These are phyloP conservation scores for Listronotus oregonensis DNA, from an alignment of 1,140 invertebrate species.

Conservation along the genomic window DNA sequence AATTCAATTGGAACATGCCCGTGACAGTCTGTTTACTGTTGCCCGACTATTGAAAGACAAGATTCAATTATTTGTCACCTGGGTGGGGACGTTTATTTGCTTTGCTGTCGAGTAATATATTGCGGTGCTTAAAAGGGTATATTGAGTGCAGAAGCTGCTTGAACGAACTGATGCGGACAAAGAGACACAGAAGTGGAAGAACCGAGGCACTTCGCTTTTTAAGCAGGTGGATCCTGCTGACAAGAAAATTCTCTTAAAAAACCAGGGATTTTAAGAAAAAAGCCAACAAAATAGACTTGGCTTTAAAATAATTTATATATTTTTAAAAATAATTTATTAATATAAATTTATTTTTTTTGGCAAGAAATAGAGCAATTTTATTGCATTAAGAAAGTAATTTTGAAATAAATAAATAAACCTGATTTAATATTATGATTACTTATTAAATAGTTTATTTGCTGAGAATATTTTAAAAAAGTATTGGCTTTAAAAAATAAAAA, in stretches of 20 bases:
- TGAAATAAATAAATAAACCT: no score
- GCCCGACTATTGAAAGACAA: slow-evolving; percentile 10
- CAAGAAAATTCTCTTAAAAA: slow-evolving; percentile 12
- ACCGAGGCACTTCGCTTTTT: slow-evolving; percentile 10
- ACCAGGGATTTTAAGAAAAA: background rate
- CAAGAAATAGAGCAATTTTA: no score
- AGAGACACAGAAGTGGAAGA: slow-evolving; percentile 1
- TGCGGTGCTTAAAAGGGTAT: slow-evolving; percentile 11
- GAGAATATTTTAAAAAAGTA: no score
- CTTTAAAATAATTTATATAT: no score
- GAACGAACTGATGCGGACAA: slow-evolving; percentile 6
- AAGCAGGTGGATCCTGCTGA: slow-evolving; percentile 4
- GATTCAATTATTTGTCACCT: slow-evolving; percentile 23
- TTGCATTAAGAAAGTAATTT: no score
- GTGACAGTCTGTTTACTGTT: slow-evolving; percentile 11
- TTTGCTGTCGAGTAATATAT: slow-evolving; percentile 12
- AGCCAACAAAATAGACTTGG: background rate
- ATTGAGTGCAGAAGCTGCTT: slow-evolving; percentile 5
- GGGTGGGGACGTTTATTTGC: slow-evolving; percentile 6
- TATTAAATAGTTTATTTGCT: no score
- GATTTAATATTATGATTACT: no score
- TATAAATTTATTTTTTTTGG: no score
- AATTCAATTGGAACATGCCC: slow-evolving; percentile 10
- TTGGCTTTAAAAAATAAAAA: no score
- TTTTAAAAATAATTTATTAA: no score